These are phyloP conservation scores for Leucoraja ocellata DNA, from an alignment of 2,797 vertebrate species.

Conservation along the genomic window DNA sequence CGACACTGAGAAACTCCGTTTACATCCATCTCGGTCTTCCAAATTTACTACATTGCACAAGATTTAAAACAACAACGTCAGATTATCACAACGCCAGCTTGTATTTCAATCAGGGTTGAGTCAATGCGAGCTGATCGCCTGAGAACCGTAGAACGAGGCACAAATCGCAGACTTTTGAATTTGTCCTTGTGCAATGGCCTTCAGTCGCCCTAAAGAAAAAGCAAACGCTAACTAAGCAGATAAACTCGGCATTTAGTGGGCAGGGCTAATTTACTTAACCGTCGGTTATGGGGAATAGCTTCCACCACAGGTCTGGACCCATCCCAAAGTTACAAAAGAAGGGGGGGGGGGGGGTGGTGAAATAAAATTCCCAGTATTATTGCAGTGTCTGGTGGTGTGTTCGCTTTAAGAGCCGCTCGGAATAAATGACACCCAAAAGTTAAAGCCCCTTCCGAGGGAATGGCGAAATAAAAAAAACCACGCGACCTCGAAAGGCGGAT, in stretches of 20 bases:
- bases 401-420: constrained; percentile 37
- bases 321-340: constrained; percentile 56
- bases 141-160: not conserved
- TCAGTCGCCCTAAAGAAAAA: constrained; percentile 49
- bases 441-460: constrained; percentile 43
- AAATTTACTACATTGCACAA: constrained; percentile 58
- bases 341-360: not conserved
- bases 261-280: constrained; percentile 45
- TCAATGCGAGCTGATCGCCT: constrained; percentile 43
- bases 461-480: not conserved
- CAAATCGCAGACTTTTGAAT: constrained; percentile 47
- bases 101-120: constrained; percentile 44
- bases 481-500: not conserved
- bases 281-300: constrained; percentile 44
- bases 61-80: constrained; percentile 45
- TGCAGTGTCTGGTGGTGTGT: constrained; percentile 43
- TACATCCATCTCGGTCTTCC: constrained; percentile 76
- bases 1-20: constrained; percentile 63
- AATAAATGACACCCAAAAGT: constrained; percentile 49
- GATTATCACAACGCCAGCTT: constrained; percentile 42
- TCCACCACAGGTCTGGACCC: constrained; percentile 37
- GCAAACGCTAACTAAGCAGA: constrained; percentile 47
- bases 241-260: constrained; percentile 40
- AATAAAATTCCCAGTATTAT: constrained; percentile 41
- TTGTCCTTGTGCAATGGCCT: constrained; percentile 49